Base-by-base conservation (phyloP, 2,888 invertebrate genomes). In the Polymixis flavicincta region DNA sequence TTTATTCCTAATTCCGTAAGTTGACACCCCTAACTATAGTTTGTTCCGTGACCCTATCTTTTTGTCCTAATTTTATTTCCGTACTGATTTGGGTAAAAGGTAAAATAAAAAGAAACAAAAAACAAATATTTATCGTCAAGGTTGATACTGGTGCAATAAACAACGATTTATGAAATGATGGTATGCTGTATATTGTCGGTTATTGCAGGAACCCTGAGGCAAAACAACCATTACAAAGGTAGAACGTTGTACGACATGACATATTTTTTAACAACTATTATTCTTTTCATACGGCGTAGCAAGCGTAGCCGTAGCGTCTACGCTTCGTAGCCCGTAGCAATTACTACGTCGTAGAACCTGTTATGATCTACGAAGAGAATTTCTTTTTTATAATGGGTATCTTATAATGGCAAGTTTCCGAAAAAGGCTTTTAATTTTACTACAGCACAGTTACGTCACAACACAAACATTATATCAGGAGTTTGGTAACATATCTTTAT, bases 111-210 rank as follows among this genome's bases (percentile, higher is more conserved):
- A 54, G 42, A 66, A 54, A 71, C 45, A 69, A 72, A 83, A 73
- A 52, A 48, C 19, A 69, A 69, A 66, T 59, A 55, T 73, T 70
- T 78, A 73, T 54, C 48, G 25, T 61, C 37, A 37, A 72, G 61
- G 65, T 55, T 57, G 48, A 69, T 32, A 42, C 32, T 19, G 67
- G 45, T 74, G 71, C 80, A 71, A 74, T 82, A 84, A 74, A 80
- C 52, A 57, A 50, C 65, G 71, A 74, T 84, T 80, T 79, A 74
- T 74, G 42, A 67, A 61, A 57, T 37, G 48, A 69, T 71, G 17
- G 50, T 63, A 19, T 28, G 52, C 19, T 59, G 25, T 70, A 66
- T 68, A 69, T 37, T 55, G 19, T 14, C 3, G 17, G 54, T 59
- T 68, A 83, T 80, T 60, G 42, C 54, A 50, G 3, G 25, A 17